Evolutionary conservation across 2,113 vertebrate species (phyloP).

Genomic region (Laticauda colubrina): DNA sequence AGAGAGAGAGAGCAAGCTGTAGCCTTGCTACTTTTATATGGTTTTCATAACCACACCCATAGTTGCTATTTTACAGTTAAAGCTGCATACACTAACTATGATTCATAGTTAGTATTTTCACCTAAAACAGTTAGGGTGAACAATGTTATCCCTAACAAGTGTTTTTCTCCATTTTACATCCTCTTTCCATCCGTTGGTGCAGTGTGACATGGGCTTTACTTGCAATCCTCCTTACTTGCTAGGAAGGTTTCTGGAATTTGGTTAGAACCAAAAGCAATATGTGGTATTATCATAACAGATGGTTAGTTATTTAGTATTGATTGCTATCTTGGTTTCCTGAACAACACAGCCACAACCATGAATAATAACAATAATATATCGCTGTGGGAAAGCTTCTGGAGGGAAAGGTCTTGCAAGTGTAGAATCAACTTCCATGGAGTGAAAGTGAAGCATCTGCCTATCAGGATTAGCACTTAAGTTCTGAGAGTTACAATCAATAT

Average conservation of each 20-base stretch:
- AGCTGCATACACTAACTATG: too few species aligned
- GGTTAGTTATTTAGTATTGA: neutral
- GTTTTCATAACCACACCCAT: too few species aligned
- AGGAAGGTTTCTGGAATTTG: neutral
- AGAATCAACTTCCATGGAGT: neutral
- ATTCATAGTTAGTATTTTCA: too few species aligned
- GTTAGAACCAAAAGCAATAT: neutral
- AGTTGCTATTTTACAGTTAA: too few species aligned
- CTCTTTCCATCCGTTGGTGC: too few species aligned
- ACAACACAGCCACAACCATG: neutral
- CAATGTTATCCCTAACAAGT: too few species aligned
- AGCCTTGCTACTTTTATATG: too few species aligned
- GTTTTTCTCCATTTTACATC: too few species aligned
- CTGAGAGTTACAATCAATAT: neutral
- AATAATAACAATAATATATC: neutral
- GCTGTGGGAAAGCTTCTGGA: neutral
- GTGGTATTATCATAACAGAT: neutral
- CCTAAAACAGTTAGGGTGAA: too few species aligned
- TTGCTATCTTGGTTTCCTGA: neutral
- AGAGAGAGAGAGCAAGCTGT: too few species aligned
- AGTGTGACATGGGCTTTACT: neutral
- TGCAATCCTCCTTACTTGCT: neutral
- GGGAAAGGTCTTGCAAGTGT: neutral
- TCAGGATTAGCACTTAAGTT: neutral
- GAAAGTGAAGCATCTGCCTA: neutral